Evolutionary conservation across 2,888 invertebrate species (phyloP).

Genomic region (Apeira syringaria): DNA sequence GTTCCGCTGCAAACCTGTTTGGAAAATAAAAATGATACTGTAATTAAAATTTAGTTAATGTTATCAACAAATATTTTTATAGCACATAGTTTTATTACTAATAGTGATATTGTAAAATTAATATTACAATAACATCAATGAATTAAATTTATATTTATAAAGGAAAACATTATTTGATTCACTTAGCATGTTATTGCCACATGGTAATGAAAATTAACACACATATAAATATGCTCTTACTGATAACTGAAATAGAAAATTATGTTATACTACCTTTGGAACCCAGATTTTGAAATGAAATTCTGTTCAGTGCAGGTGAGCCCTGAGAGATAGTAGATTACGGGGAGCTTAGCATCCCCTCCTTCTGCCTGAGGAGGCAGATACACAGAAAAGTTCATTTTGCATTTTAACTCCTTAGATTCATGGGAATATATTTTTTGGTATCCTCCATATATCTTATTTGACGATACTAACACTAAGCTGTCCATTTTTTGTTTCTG

Average conservation of each 20-base stretch:
- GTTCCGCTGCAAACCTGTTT: slow-evolving; percentile 89
- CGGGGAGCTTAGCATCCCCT: slow-evolving; percentile 87
- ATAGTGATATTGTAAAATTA: neutral
- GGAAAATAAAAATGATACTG: too few relatives aligned
- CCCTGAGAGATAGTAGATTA: slow-evolving; percentile 96
- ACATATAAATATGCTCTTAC: slow-evolving; percentile 1
- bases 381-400: slow-evolving; percentile 97
- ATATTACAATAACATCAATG: neutral
- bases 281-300: slow-evolving; percentile 97
- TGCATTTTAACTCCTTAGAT: slow-evolving; percentile 91
- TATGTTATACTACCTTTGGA: slow-evolving; percentile 85
- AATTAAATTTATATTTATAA: slow-evolving; percentile 3
- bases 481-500: slow-evolving; percentile 69
- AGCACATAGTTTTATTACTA: too few relatives aligned
- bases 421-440: slow-evolving; percentile 94
- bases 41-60: neutral
- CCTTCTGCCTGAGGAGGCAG: slow-evolving; percentile 90
- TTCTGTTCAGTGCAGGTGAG: slow-evolving; percentile 97
- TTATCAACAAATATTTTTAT: neutral
- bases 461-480: slow-evolving; percentile 85
- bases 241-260: too few relatives aligned
- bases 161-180: slow-evolving; percentile 9
- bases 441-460: slow-evolving; percentile 91
- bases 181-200: slow-evolving; percentile 4
- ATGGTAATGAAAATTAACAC: slow-evolving; percentile 3